These are phyloP conservation scores for Polypterus senegalus DNA, from an alignment of 2,113 vertebrate genomes.

Conservation along the genomic window DNA sequence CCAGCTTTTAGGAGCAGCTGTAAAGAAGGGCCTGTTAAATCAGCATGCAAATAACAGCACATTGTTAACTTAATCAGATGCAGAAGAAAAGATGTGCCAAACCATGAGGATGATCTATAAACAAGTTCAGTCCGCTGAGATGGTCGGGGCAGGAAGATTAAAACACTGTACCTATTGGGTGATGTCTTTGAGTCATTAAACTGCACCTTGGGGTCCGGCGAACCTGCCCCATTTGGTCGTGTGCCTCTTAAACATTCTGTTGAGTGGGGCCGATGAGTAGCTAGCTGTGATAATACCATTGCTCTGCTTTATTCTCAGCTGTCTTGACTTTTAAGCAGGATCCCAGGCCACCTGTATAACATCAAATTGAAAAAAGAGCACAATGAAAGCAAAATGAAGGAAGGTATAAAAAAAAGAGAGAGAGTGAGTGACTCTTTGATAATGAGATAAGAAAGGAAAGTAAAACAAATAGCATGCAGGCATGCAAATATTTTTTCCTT, in stretches of 20 bases:
- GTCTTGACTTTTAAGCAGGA: constrained; percentile 1
- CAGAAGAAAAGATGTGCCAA: constrained; percentile 87
- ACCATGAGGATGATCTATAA: constrained; percentile 57
- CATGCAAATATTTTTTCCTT: too few species aligned
- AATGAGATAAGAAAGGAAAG: too few species aligned
- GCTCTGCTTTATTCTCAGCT: not conserved
- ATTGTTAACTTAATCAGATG: constrained; percentile 99
- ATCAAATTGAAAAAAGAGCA: not conserved
- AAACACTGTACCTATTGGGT: constrained; percentile 46
- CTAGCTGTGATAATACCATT: constrained; percentile 8
- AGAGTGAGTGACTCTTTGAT: not conserved
- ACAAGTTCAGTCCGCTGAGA: constrained; percentile 51
- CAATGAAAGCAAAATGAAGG: constrained; percentile 4
- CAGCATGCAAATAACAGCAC: constrained; percentile 99
- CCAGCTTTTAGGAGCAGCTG: constrained; percentile 76
- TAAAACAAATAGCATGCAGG: too few species aligned
- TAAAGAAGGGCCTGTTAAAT: constrained; percentile 86
- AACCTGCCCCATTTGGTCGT: constrained; percentile 12
- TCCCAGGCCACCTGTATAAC: constrained; percentile 13
- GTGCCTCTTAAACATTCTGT: constrained; percentile 12
- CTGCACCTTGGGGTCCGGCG: constrained; percentile 14
- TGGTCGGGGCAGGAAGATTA: constrained; percentile 53
- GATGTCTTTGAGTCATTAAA: constrained; percentile 42
- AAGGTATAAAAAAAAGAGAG: constrained; percentile 6
- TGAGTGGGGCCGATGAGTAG: constrained; percentile 20